phyloP scores from a whole-genome alignment of 2,888 invertebrate genomes.

The Heliconius erato region DNA sequence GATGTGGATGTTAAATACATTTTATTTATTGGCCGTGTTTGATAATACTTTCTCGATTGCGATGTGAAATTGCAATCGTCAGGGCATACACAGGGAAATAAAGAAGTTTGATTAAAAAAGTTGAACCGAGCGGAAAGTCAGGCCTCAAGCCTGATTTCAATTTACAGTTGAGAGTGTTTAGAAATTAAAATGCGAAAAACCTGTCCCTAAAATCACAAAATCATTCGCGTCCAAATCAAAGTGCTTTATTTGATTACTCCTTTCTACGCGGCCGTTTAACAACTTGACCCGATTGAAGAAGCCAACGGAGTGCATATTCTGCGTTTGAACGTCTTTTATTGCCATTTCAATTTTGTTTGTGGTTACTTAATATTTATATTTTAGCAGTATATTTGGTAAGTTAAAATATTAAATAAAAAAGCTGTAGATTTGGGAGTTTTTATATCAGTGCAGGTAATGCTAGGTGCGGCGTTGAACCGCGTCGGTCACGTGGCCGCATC shows the following conservation, averaged over 20 bases:
- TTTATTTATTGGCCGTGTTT: slow-evolving; percentile 44
- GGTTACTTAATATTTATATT: background rate
- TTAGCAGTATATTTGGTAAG: background rate
- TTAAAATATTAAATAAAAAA: no score
- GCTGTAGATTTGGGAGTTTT: background rate
- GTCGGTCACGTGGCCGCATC: no score
- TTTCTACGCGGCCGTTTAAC: slow-evolving; percentile 22
- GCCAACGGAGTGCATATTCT: background rate
- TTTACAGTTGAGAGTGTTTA: slow-evolving; percentile 54
- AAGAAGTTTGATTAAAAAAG: slow-evolving; percentile 56
- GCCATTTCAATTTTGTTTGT: background rate
- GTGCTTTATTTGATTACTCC: slow-evolving; percentile 41
- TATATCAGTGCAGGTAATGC: no score
- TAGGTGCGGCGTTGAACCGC: no score
- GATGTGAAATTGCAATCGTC: slow-evolving; percentile 47
- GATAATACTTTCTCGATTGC: slow-evolving; percentile 45
- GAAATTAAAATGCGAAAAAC: slow-evolving; percentile 54
- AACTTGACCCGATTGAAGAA: slow-evolving; percentile 33
- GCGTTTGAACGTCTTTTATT: background rate
- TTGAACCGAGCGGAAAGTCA: slow-evolving; percentile 49
- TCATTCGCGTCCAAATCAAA: slow-evolving; percentile 41
- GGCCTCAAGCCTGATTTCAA: slow-evolving; percentile 50
- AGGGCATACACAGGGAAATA: slow-evolving; percentile 51
- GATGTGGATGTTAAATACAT: background rate
- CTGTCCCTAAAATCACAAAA: slow-evolving; percentile 48